Conservation (phyloP, 2,113 vertebrate species). For the Sinocyclocheilus anshuiensis region DNA sequence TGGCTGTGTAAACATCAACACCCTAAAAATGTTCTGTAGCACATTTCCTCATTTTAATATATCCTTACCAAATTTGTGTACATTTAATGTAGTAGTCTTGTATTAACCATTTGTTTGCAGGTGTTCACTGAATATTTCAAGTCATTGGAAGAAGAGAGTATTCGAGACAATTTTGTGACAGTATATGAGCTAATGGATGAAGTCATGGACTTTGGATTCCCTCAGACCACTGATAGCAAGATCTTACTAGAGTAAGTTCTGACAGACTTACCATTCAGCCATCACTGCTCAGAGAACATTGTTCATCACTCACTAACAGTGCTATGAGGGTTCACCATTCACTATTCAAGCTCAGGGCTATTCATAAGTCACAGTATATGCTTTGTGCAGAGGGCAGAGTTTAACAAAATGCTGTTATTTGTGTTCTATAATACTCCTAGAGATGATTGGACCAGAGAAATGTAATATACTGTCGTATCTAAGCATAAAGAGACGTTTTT, state of each 20-base stretch:
- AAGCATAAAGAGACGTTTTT: neutral
- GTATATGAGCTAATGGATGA: conserved; percentile 84
- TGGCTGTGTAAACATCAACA: neutral
- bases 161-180: conserved; percentile 83
- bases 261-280: conserved; percentile 23
- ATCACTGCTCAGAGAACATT: neutral
- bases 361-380: conserved; percentile 14
- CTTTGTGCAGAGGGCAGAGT: conserved; percentile 1
- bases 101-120: conserved; percentile 58
- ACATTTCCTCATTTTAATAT: neutral
- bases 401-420: conserved; percentile 14
- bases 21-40: too few species aligned
- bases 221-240: conserved; percentile 83
- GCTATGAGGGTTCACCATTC: neutral
- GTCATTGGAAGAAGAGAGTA: conserved; percentile 82
- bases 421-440: neutral
- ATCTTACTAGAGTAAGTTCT: conserved; percentile 81
- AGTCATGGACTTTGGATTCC: conserved; percentile 83
- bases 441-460: neutral
- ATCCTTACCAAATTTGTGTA: neutral
- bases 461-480: neutral
- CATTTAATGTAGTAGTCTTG: neutral
- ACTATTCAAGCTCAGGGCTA: conserved; percentile 32
- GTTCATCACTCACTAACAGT: conserved; percentile 6
- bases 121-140: conserved; percentile 83